Base-by-base conservation (phyloP, 2,888 invertebrate species). In the Dione vanillae region DNA sequence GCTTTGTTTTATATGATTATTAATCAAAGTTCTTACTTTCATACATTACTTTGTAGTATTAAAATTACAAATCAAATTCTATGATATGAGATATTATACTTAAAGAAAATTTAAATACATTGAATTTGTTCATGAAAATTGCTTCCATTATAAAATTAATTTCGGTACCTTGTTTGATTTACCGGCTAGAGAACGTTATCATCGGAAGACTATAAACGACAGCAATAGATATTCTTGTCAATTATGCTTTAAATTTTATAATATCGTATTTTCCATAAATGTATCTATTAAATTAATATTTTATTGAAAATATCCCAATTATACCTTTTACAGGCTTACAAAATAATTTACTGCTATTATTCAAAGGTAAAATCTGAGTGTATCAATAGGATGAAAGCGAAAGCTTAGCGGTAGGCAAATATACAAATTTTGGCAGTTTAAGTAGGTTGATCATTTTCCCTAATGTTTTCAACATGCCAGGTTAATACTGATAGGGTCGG, bases 401-500 rank as follows among this genome's bases (percentile, higher is more conserved):
- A 51, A 19, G 64, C 27, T 54, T 54, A 65, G n/a, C 52, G 5
- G n/a, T 64, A 20, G 19, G 16, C 45, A 62, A 64, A 54, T 54
- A 37, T 54, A 40, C 68, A 52, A 67, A 41, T 67, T 68, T 47
- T 62, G 45, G 45, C 35, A 35, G 14, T 54, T 61, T 47, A 64
- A 71, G 43, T 40, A 51, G 56, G 56, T 67, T 71, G 52, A 70
- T 65, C 49, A 70, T 61, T 65, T 73, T 41, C 54, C 59, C 20
- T 47, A 67, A 73, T 70, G 59, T 67, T 70, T 58, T 69, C 67
- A 54, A 73, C 64, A 68, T 65, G 40, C 41, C 67, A 65, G 61
- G 52, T 61, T 67, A 62, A 69, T 65, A 67, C 61, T 61, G 70
- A 70, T 65, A 68, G 67, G 70, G 65, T 73, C 67, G 67, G 70